These are phyloP conservation scores for Sylvilagus bachmani DNA, from an alignment of 2,113 vertebrate genomes.

Conservation along the genomic window DNA sequence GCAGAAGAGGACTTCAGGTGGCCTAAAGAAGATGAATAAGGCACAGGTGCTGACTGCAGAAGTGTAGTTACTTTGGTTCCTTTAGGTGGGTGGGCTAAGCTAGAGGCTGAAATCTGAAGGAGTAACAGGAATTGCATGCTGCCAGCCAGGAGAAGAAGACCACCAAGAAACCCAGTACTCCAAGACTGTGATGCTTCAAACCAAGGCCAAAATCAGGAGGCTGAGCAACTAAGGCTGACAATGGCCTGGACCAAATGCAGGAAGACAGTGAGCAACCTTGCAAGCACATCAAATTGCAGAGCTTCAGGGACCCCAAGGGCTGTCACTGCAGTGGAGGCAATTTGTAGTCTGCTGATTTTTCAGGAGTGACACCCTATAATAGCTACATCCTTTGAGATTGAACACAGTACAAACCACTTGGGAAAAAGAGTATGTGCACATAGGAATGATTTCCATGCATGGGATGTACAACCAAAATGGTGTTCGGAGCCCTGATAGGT, in stretches of 20 bases:
- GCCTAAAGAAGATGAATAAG: slow-evolving; percentile 55
- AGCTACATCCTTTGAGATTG: slow-evolving; percentile 17
- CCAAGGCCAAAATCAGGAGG: slow-evolving; percentile 17
- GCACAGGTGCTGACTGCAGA: neutral
- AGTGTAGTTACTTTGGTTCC: slow-evolving; percentile 50
- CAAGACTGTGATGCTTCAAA: neutral
- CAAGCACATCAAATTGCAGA: neutral
- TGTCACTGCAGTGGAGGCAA: neutral
- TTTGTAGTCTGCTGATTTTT: slow-evolving; percentile 59
- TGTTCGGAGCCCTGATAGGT: neutral
- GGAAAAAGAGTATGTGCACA: neutral
- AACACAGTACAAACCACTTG: neutral
- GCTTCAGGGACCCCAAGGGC: neutral
- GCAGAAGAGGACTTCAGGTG: neutral
- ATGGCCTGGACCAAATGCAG: neutral
- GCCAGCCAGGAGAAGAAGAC: slow-evolving; percentile 46
- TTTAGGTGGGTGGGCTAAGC: neutral
- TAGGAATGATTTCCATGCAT: slow-evolving; percentile 29
- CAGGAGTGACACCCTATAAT: slow-evolving; percentile 13
- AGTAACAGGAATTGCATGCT: slow-evolving; percentile 52
- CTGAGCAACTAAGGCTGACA: neutral
- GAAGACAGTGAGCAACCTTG: slow-evolving; percentile 42
- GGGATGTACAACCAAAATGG: neutral
- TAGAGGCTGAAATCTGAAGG: slow-evolving; percentile 52
- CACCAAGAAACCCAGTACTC: neutral